Evolutionary conservation across 2,888 invertebrate genomes (phyloP), one percentile per base, ranked within the genome.

Genomic region (Stenolophus ochropezus): DNA sequence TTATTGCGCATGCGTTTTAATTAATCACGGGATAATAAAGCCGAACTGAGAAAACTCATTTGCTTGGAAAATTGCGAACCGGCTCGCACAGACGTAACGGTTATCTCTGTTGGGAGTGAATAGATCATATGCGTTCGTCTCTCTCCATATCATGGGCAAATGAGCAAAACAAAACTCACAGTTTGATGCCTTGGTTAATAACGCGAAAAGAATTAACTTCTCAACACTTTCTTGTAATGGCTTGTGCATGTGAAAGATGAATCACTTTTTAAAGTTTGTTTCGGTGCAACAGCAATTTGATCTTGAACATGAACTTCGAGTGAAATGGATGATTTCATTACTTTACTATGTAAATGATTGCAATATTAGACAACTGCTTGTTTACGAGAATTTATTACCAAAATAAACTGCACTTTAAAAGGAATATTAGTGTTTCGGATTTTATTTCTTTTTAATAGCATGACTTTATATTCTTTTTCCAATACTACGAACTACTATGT

Each of bases 131-230:
- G 33, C 11, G 23, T 6, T 20, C 16, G 6, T 53, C 53, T 75
- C 14, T 8, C 16, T 75, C 53, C 53, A 18, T 21, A 53, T 42
- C 49, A 73, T 53, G 78, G 78, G n/a, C 25, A 78, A 78, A 78
- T 65, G 78, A 78, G 23, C 78, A 69, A 78, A 65, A 78, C 65
- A 65, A 78, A 78, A 69, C 69, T 47, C 78, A 78, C 69, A 78
- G 49, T 78, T 78, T 69, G 78, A 61, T 78, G 78, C 65, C 49
- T 69, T 47, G 47, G 78, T 78, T 78, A 78, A 78, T 78, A 78
- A 78, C 69, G 65, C 78, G 61, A 78, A 47, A 69, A 78, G 47
- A 69, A 78, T 78, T 78, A 69, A 23, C 78, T 78, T 78, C 27
- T 78, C 78, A 78, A 78, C 78, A 78, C 78, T 78, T 78, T 78